These are phyloP conservation scores for Oreochromis spilurus DNA, from an alignment of 2,113 vertebrate genomes.

Conservation along the genomic window DNA sequence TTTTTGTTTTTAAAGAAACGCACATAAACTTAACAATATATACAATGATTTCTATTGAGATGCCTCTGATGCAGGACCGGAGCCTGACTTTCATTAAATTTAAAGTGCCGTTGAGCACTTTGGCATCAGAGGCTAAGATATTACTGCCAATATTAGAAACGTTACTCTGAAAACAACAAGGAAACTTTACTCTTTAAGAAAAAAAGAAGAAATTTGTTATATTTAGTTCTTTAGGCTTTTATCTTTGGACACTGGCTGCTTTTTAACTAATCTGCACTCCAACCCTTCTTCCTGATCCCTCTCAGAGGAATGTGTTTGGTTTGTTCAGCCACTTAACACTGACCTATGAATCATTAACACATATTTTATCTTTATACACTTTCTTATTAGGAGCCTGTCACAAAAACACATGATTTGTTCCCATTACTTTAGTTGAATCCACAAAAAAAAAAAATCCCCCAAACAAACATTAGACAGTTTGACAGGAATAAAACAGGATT, in stretches of 20 bases:
- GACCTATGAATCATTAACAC: not conserved
- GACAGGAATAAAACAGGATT: not conserved
- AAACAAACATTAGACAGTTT: rapidly evolving
- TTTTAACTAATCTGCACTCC: not conserved
- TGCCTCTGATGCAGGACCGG: not conserved
- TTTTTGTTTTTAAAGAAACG: rapidly evolving
- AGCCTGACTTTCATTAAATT: not conserved
- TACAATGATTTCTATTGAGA: not conserved
- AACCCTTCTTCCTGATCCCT: rapidly evolving
- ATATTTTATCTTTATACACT: not conserved
- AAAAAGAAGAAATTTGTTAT: not conserved
- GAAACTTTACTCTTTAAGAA: not conserved
- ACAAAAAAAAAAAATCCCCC: not conserved
- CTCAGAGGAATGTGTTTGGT: not conserved
- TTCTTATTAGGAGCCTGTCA: not conserved
- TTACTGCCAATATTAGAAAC: rapidly evolving
- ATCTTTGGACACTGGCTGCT: not conserved
- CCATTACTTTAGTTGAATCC: not conserved
- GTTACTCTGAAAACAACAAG: not conserved
- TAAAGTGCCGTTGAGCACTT: not conserved
- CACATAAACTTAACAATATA: not conserved
- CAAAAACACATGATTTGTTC: not conserved
- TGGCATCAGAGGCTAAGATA: not conserved
- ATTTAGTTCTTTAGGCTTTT: not conserved
- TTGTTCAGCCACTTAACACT: rapidly evolving